Evolutionary conservation across 1,140 invertebrate species (phyloP).

Genomic region (Venturia canescens): DNA sequence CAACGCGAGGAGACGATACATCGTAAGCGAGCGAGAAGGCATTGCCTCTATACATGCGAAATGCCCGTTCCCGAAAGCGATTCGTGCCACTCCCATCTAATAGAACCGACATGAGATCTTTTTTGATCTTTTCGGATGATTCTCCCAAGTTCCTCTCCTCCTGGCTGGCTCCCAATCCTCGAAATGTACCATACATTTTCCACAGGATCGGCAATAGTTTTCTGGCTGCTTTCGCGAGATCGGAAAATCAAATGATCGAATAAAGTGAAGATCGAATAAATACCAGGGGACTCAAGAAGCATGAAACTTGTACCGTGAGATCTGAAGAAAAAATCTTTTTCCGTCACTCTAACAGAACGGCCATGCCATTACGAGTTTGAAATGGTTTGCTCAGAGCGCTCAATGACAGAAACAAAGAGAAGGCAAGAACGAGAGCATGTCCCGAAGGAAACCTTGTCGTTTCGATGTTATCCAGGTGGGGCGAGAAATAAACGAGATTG

Average conservation of each 20-base stretch:
- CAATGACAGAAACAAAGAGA: constrained; percentile 11
- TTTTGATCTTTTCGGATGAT: constrained; percentile 1
- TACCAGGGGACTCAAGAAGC: not conserved
- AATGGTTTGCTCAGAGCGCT: not conserved
- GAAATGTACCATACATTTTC: not conserved
- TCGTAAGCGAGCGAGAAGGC: constrained; percentile 1
- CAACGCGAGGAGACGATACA: not conserved
- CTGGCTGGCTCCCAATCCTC: not conserved
- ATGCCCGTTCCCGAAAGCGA: not conserved
- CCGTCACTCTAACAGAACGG: too few relatives aligned
- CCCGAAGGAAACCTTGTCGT: not conserved
- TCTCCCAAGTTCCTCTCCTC: not conserved
- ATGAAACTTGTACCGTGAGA: not conserved
- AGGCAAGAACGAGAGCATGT: not conserved
- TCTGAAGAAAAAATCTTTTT: too few relatives aligned
- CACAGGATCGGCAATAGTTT: not conserved
- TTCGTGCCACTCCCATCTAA: constrained; percentile 32
- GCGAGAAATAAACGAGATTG: constrained; percentile 35
- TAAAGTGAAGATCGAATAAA: not conserved
- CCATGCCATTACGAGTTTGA: not conserved
- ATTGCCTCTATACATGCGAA: not conserved
- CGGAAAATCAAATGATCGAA: constrained; percentile 7
- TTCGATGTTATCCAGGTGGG: constrained; percentile 33
- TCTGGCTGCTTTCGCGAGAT: not conserved
- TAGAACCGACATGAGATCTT: constrained; percentile 1